A percentile compares a stretch with the other conserved stretches of the same genome.
These are phyloP conservation scores for Cavia porcellus DNA, from an alignment of 2,113 vertebrate species.

Conservation along the genomic window DNA sequence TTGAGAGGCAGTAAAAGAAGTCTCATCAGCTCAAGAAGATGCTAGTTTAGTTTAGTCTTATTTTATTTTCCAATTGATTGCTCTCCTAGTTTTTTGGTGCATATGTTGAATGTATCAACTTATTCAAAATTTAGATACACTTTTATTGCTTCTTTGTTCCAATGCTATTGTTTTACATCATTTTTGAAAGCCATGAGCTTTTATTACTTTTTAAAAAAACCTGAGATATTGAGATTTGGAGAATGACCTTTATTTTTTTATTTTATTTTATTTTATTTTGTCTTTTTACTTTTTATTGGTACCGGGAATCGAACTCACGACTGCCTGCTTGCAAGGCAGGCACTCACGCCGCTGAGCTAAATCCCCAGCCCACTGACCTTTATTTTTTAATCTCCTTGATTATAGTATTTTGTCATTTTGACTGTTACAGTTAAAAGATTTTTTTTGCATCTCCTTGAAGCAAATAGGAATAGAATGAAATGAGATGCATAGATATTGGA, in stretches of 20 bases:
- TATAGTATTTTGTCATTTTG: slow-evolving; percentile 73
- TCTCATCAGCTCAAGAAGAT: slow-evolving; percentile 65
- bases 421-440: slow-evolving; percentile 60
- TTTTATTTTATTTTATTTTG: no score
- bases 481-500: slow-evolving; percentile 63
- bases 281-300: no score
- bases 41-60: slow-evolving; percentile 15
- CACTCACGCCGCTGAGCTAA: no score
- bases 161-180: slow-evolving; percentile 51
- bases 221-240: background rate
- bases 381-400: slow-evolving; percentile 68
- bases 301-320: no score
- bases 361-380: background rate
- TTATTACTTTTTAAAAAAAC: slow-evolving; percentile 24
- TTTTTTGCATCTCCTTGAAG: slow-evolving; percentile 63
- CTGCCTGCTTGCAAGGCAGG: no score
- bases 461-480: slow-evolving; percentile 30
- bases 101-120: slow-evolving; percentile 51
- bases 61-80: slow-evolving; percentile 6
- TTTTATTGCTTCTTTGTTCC: slow-evolving; percentile 57
- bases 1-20: slow-evolving; percentile 34
- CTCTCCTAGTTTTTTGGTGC: slow-evolving; percentile 23
- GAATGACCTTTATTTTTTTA: slow-evolving; percentile 57
- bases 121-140: background rate
- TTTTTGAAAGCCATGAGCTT: slow-evolving; percentile 65